Base-by-base conservation (phyloP, 2,113 vertebrate genomes). In the Dicerorhinus sumatrensis region DNA sequence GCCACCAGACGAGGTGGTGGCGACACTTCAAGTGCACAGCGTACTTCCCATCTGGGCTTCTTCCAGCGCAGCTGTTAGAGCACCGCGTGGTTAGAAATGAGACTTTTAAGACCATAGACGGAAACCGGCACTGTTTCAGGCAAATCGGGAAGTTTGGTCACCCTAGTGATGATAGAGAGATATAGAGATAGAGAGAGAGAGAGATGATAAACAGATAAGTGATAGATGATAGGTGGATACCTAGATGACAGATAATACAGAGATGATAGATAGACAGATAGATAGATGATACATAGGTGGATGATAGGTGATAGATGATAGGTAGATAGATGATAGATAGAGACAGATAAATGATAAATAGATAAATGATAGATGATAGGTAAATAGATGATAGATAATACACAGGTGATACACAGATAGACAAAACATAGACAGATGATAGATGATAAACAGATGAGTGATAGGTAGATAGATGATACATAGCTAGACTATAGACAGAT, bases 1-100 rank as follows among this genome's bases (percentile, higher is more conserved):
- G 0, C 1, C 0, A 1, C 3, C 4, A 6, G 56, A 29, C 3
- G 0, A 58, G 54, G 39, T 4, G 36, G n/a, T 9, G 63, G 51
- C 67, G 7, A 25, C 21, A 60, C 33, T 17, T 46, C 16, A 0
- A 0, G 62, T 0, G 5, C 3, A 12, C 17, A 3, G 54, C 7
- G 48, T 1, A 11, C 21, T 21, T 8, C 14, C 33, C 33, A 3
- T n/a, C 48, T 27, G 20, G 67, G 33, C 33, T 8, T 3, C 16
- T 5, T 2, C 13, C 20, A 1, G 6, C 1, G 6, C 16, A 6
- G 79, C 25, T 1, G 4, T 5, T 17, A 16, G 1, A 25, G 31
- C 48, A 17, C 8, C 0, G 17, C 1, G 16, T 5, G 13, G 10
- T 80, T 4, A 42, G 79, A 69, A 10, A 4, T 14, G 48, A 60